These are phyloP conservation scores for Stenodema calcarata DNA, from an alignment of 2,888 invertebrate genomes.

Conservation along the genomic window DNA sequence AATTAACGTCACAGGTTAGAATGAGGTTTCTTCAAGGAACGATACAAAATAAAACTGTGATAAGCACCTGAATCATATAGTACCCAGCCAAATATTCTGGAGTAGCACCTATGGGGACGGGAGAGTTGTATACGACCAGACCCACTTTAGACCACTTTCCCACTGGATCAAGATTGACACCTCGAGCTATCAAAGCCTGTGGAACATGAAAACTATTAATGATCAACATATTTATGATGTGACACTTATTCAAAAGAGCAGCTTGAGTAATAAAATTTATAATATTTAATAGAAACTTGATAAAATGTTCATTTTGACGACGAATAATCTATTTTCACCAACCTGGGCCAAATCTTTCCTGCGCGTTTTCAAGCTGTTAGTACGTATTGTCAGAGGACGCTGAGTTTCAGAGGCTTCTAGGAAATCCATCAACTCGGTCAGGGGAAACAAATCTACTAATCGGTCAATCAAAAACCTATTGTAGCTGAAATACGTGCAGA, in stretches of 20 bases:
- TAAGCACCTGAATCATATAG: conserved; percentile 73
- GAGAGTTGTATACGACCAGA: conserved; percentile 92
- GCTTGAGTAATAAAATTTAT: no score
- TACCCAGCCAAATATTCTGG: conserved; percentile 99
- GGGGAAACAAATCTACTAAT: conserved; percentile 86
- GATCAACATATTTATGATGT: no score
- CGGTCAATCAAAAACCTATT: conserved; percentile 94
- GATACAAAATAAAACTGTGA: neutral
- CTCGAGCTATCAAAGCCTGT: conserved; percentile 88
- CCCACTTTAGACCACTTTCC: conserved; percentile 99
- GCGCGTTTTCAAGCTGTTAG: conserved; percentile 92
- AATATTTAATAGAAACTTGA: no score
- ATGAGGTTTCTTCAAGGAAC: neutral
- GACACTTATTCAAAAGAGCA: no score
- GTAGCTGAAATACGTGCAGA: conserved; percentile 95
- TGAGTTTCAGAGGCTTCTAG: conserved; percentile 95
- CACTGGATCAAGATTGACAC: conserved; percentile 96
- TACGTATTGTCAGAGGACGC: conserved; percentile 92
- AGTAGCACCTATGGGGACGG: conserved; percentile 96
- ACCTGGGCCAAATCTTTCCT: conserved; percentile 87
- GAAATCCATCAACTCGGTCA: conserved; percentile 88
- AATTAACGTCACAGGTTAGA: neutral
- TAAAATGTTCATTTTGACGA: neutral
- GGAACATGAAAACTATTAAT: conserved; percentile 48
- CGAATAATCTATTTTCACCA: no score